phyloP scores from a whole-genome alignment of 2,797 vertebrate species.

The Sparus aurata region DNA sequence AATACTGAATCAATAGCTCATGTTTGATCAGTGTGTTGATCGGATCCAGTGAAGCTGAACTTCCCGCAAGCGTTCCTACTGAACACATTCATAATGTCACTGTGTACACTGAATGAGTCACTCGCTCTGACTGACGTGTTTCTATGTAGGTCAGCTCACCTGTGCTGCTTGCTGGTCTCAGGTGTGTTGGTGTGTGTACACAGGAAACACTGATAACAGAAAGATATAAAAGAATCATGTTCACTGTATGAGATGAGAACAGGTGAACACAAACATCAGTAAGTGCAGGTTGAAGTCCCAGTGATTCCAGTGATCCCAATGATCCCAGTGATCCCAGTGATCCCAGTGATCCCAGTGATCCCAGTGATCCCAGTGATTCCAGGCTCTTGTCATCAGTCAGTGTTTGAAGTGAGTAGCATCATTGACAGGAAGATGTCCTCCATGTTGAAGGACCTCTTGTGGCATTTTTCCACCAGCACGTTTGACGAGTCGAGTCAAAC shows the following conservation, averaged over 20 bases:
- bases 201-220: neutral
- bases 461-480: too few relatives aligned
- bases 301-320: too few relatives aligned
- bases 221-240: too few relatives aligned
- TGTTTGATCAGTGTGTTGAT: constrained; percentile 17
- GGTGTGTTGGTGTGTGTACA: neutral
- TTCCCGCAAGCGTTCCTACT: constrained; percentile 5
- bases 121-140: neutral
- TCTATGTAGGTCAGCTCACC: neutral
- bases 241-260: too few relatives aligned
- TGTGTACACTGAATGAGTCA: constrained; percentile 6
- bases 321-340: too few relatives aligned
- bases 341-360: too few relatives aligned
- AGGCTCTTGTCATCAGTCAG: too few relatives aligned
- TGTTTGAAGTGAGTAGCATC: neutral
- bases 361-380: too few relatives aligned
- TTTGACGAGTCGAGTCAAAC: too few relatives aligned
- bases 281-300: too few relatives aligned
- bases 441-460: neutral
- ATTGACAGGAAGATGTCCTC: constrained; percentile 7
- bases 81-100: constrained; percentile 13
- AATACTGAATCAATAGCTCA: neutral
- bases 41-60: constrained; percentile 2
- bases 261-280: too few relatives aligned
- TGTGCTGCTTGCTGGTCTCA: too few relatives aligned